Conservation (phyloP, 2,113 vertebrate genomes). For the Odontesthes bonariensis region DNA sequence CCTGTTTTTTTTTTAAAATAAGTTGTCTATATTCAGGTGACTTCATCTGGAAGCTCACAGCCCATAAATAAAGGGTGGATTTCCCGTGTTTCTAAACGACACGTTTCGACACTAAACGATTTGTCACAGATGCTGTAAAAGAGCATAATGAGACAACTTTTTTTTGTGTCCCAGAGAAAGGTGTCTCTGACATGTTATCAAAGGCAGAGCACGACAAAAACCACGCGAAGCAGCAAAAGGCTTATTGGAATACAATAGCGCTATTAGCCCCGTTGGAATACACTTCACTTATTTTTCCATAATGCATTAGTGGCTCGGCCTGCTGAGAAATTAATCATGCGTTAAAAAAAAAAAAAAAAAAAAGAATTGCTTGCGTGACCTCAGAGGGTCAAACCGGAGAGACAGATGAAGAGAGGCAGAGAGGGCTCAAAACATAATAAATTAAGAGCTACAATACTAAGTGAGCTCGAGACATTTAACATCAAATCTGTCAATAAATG, state of each 20-base stretch:
- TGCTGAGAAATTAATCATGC: conserved; percentile 86
- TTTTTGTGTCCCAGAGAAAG: background rate
- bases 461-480: conserved; percentile 81
- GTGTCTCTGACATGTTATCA: conserved; percentile 50
- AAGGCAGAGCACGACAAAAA: conserved; percentile 53
- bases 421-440: conserved; percentile 64
- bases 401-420: conserved; percentile 22
- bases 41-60: no score
- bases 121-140: background rate
- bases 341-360: conserved; percentile 82
- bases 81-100: background rate
- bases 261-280: conserved; percentile 71
- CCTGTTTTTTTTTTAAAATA: no score
- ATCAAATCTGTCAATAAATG: conserved; percentile 83
- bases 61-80: no score
- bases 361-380: conserved; percentile 82
- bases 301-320: conserved; percentile 73
- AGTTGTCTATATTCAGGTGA: no score
- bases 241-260: conserved; percentile 69
- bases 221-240: conserved; percentile 40
- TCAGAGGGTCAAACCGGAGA: conserved; percentile 72
- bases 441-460: conserved; percentile 82
- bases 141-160: background rate
- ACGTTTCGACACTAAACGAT: background rate
- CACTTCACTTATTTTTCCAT: conserved; percentile 72